phyloP scores from a whole-genome alignment of 1,140 invertebrate genomes.

The Neodiprion pinetum region DNA sequence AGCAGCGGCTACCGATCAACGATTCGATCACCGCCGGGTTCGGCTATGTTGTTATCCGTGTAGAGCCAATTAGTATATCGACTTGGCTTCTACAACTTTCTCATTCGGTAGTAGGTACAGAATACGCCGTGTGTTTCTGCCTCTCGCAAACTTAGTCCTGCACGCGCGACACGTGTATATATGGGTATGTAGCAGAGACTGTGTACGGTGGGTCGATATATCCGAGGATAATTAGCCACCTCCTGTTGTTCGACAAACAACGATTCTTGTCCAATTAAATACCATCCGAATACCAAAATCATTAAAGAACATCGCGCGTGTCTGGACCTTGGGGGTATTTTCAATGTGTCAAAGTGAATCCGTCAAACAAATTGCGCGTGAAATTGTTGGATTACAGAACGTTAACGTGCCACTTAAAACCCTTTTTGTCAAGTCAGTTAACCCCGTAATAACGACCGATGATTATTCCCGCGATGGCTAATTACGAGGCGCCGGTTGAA shows the following conservation, averaged over 20 bases:
- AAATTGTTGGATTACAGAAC: too few species aligned
- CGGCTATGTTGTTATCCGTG: neutral
- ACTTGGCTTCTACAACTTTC: neutral
- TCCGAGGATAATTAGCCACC: neutral
- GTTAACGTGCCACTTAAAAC: too few species aligned
- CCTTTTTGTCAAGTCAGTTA: too few species aligned
- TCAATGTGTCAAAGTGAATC: too few species aligned
- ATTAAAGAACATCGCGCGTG: too few species aligned
- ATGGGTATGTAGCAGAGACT: too few species aligned
- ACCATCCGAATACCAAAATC: neutral
- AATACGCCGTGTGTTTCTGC: too few species aligned
- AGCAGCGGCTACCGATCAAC: neutral
- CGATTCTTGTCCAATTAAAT: constrained; percentile 51
- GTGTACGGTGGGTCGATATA: neutral
- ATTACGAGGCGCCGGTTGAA: neutral
- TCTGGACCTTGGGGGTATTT: too few species aligned
- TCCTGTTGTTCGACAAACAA: neutral
- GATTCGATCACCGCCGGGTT: neutral
- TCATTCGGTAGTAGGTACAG: neutral
- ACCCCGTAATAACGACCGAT: too few species aligned
- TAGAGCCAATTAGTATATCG: neutral
- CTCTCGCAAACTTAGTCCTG: too few species aligned
- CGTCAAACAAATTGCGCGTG: too few species aligned
- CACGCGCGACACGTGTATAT: too few species aligned
- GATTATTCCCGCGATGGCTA: constrained; percentile 24